phyloP scores from a whole-genome alignment of 2,888 invertebrate genomes.

The Steinernema carpocapsae region DNA sequence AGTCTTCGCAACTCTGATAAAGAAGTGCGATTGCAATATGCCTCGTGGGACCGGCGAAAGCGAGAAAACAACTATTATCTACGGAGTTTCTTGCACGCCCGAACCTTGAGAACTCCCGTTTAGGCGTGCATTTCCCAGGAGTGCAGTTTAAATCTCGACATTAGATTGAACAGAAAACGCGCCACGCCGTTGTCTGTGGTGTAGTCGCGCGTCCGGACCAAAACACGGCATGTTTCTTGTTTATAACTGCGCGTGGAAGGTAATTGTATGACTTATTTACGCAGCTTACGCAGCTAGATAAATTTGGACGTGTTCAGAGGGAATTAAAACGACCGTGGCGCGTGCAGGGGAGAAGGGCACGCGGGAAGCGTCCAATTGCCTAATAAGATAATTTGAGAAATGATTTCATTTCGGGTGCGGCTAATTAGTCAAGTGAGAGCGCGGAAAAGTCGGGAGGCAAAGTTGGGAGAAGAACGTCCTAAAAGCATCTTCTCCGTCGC shows the following conservation, averaged over 20 bases:
- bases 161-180: constrained; percentile 27
- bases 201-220: not conserved
- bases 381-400: constrained; percentile 21
- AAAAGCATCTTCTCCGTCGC: constrained; percentile 24
- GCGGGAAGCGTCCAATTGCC: constrained; percentile 23
- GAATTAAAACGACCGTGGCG: not conserved
- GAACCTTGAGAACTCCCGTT: constrained; percentile 8
- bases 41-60: constrained; percentile 9
- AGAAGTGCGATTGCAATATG: constrained; percentile 33
- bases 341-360: not conserved
- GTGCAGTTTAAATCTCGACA: constrained; percentile 35
- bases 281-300: not conserved
- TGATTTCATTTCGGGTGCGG: constrained; percentile 13
- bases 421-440: constrained; percentile 26
- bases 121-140: constrained; percentile 16
- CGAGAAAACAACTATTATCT: constrained; percentile 35
- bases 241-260: not conserved
- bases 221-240: constrained; percentile 20
- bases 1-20: constrained; percentile 17
- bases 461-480: constrained; percentile 32
- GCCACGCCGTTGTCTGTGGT: constrained; percentile 15
- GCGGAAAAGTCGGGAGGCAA: not conserved
- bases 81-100: constrained; percentile 28
- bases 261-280: constrained; percentile 31
- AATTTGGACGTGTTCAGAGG: not conserved